phyloP scores from a whole-genome alignment of 2,888 invertebrate species.

The Latrodectus hesperus region DNA sequence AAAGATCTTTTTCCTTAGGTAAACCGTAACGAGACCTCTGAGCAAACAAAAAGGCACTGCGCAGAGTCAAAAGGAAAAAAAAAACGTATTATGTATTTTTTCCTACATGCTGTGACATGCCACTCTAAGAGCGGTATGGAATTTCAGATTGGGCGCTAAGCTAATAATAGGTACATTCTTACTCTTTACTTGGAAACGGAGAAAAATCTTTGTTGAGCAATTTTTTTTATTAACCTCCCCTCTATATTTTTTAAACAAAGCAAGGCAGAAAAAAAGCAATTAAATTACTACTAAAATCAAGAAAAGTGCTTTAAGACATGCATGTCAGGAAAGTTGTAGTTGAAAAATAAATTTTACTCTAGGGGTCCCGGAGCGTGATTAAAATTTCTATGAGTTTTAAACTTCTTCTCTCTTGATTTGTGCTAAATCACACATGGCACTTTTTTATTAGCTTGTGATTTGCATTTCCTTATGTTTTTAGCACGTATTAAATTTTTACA shows the following conservation, averaged over 20 bases:
- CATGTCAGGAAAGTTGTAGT: neutral
- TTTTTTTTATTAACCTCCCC: neutral
- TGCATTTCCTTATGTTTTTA: neutral
- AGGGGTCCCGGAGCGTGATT: neutral
- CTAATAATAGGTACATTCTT: neutral
- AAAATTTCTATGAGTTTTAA: neutral
- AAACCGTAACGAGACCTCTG: conserved; percentile 1
- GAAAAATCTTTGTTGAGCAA: neutral
- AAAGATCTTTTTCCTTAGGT: neutral
- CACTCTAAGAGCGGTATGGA: neutral
- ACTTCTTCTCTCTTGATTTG: neutral
- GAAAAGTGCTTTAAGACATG: neutral
- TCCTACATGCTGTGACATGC: neutral
- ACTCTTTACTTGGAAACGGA: neutral
- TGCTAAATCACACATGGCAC: neutral
- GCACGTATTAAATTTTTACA: too few species aligned
- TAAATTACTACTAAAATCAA: neutral
- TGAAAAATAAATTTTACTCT: neutral
- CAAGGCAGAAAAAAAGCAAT: neutral
- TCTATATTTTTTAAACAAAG: neutral
- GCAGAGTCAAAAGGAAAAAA: neutral
- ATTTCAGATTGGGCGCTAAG: neutral
- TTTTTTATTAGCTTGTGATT: neutral
- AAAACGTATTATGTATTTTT: neutral
- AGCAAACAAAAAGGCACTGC: neutral